Percentiles rank a stretch among this genome's conserved stretches.
These are phyloP conservation scores for Ceratotherium simum DNA, from an alignment of 2,113 vertebrate genomes.

Conservation along the genomic window DNA sequence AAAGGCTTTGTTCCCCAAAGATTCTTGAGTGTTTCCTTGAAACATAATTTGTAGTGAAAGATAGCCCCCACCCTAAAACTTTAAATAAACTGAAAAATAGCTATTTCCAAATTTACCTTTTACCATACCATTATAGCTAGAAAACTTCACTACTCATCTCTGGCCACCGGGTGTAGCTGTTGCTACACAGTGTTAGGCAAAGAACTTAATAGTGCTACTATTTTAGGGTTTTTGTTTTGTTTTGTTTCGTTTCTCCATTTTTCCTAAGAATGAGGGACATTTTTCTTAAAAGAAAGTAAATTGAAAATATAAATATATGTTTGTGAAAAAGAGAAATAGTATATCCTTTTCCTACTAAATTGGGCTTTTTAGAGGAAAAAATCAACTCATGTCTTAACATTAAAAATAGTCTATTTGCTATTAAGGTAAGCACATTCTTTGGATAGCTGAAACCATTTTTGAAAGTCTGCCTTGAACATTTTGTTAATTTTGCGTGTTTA, in stretches of 20 bases:
- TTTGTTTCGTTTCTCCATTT: not conserved
- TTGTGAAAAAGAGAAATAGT: constrained; percentile 25
- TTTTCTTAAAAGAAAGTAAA: constrained; percentile 18
- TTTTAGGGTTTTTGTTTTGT: not conserved
- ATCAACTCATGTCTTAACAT: not conserved
- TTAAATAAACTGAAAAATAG: not conserved
- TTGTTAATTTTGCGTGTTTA: not conserved
- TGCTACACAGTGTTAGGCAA: constrained; percentile 2
- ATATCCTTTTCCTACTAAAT: constrained; percentile 43
- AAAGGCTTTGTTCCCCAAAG: not conserved
- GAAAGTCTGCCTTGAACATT: not conserved
- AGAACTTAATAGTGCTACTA: not conserved
- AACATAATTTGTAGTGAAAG: constrained; percentile 29
- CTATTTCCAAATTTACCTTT: not conserved
- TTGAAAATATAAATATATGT: not conserved
- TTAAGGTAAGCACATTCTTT: constrained; percentile 26
- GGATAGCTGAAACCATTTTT: constrained; percentile 12
- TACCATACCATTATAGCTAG: not conserved
- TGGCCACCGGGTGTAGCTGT: constrained; percentile 86
- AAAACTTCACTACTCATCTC: not conserved
- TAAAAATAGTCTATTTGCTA: not conserved
- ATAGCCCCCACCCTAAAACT: not conserved
- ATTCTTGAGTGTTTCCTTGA: constrained; percentile 8
- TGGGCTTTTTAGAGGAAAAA: not conserved
- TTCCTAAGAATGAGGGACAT: not conserved